Conservation (phyloP, 2,113 vertebrate genomes). For the Antidorcas marsupialis region DNA sequence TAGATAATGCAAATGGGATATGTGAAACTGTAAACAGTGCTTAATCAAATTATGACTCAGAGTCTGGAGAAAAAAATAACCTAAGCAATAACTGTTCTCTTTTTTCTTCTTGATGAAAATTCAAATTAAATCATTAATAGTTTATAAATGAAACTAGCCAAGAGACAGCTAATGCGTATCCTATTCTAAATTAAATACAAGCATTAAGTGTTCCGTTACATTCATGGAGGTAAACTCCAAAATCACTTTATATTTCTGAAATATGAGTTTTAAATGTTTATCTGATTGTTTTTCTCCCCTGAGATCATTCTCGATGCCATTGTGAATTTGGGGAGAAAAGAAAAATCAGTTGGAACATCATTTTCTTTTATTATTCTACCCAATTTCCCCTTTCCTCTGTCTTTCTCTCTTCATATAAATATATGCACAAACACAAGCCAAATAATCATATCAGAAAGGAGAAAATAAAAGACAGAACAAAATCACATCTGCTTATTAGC, state of each 20-base stretch:
- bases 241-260: constrained; percentile 59
- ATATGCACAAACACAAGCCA: neutral
- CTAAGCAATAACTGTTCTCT: constrained; percentile 26
- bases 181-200: constrained; percentile 71
- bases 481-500: neutral
- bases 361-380: neutral
- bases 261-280: constrained; percentile 49
- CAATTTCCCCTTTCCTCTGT: neutral
- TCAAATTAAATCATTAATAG: constrained; percentile 75
- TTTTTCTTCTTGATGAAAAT: constrained; percentile 71
- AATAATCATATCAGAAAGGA: neutral
- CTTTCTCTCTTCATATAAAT: neutral
- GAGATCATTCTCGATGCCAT: neutral
- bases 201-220: constrained; percentile 36
- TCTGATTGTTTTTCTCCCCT: constrained; percentile 32
- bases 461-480: neutral
- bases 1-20: constrained; percentile 31
- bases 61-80: constrained; percentile 61
- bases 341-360: neutral
- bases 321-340: neutral
- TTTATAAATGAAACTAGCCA: constrained; percentile 71
- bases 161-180: constrained; percentile 48
- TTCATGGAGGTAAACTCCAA: constrained; percentile 5
- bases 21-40: constrained; percentile 55
- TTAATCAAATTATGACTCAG: constrained; percentile 77